phyloP scores from a whole-genome alignment of 2,888 invertebrate species.

The Boloria selene region DNA sequence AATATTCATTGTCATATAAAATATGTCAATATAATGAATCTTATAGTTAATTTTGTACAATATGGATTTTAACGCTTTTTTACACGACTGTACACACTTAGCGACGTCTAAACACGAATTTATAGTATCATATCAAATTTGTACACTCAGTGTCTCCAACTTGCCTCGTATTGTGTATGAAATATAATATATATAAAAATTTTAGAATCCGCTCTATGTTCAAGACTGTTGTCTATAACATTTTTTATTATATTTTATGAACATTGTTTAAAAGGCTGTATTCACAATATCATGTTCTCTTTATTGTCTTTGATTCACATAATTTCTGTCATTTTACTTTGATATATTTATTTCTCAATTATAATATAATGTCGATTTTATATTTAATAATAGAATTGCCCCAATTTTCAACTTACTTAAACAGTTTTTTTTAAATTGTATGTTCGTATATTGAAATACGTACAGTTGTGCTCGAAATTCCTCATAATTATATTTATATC shows the following conservation, averaged over 20 bases:
- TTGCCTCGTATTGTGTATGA: constrained; percentile 37
- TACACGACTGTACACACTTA: constrained; percentile 39
- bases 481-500: too few species aligned
- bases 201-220: constrained; percentile 47
- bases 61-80: constrained; percentile 30
- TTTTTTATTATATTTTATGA: constrained; percentile 45
- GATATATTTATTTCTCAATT: too few species aligned
- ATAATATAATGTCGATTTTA: neutral
- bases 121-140: constrained; percentile 71
- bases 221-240: constrained; percentile 59
- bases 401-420: neutral
- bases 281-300: constrained; percentile 16
- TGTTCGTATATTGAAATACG: constrained; percentile 18
- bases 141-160: constrained; percentile 53
- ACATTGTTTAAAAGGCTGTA: constrained; percentile 26
- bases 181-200: constrained; percentile 25
- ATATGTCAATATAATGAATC: neutral
- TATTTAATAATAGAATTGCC: neutral
- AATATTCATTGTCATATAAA: neutral
- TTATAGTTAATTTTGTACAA: neutral
- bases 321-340: too few species aligned
- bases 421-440: constrained; percentile 7
- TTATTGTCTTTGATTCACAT: neutral
- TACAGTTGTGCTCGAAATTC: neutral
- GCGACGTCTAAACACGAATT: constrained; percentile 56